Evolutionary conservation across 2,797 vertebrate species (phyloP).

Genomic region (Gymnoscopelus microlampas): DNA sequence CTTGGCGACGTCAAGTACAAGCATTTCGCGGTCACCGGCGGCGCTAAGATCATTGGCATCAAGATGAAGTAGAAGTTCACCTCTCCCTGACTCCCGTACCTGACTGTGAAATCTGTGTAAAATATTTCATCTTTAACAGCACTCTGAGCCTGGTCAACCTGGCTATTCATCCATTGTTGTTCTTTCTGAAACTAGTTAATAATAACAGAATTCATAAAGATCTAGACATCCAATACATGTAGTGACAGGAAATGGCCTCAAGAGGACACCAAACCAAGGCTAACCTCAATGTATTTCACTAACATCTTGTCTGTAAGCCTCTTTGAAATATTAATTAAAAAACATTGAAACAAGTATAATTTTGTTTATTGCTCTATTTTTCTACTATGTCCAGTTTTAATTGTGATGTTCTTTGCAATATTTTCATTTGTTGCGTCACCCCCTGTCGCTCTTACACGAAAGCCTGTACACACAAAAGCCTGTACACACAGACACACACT

Average conservation of each 20-base stretch:
- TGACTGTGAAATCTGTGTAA: background rate
- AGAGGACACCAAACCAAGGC: slow-evolving; percentile 51
- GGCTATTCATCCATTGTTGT: background rate
- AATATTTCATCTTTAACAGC: slow-evolving; percentile 14
- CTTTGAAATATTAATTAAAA: slow-evolving; percentile 49
- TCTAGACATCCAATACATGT: slow-evolving; percentile 13
- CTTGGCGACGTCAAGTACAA: slow-evolving; percentile 78
- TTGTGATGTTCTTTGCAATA: background rate
- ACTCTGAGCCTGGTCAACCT: background rate
- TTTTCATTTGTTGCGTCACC: background rate
- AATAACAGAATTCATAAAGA: no score
- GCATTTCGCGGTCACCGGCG: slow-evolving; percentile 63
- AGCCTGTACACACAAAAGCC: background rate
- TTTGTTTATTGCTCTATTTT: background rate
- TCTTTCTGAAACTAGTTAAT: background rate
- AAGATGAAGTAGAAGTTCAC: slow-evolving; percentile 71
- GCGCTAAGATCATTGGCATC: slow-evolving; percentile 63
- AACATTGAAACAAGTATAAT: slow-evolving; percentile 13
- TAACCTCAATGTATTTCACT: background rate
- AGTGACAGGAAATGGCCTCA: slow-evolving; percentile 15
- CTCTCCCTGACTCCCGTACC: background rate
- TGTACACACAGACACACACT: background rate
- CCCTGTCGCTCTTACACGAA: background rate
- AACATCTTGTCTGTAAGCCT: background rate
- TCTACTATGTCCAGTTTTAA: background rate